Conservation (phyloP, 2,113 vertebrate genomes). For the Platanista minor region DNA sequence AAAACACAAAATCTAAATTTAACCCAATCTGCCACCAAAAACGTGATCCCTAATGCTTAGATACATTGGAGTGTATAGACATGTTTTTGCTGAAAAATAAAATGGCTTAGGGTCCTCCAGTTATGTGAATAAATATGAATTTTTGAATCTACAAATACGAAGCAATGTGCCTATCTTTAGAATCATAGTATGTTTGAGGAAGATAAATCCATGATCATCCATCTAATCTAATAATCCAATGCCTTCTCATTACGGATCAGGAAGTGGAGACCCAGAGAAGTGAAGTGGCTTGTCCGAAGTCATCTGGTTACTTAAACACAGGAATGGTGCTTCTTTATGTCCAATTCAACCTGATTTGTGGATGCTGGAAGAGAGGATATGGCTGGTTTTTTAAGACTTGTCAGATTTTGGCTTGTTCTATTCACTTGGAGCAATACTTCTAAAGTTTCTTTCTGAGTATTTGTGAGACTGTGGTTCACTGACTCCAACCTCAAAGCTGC, state of each 20-base stretch:
- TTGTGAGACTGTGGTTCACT: background rate
- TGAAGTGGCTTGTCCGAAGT: background rate
- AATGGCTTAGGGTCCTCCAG: background rate
- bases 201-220: background rate
- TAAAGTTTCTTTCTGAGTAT: background rate
- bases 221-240: background rate
- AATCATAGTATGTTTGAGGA: background rate
- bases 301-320: background rate
- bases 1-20: background rate
- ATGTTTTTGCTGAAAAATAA: conserved; percentile 13
- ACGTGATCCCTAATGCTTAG: background rate
- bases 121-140: background rate
- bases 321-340: background rate
- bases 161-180: background rate
- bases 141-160: background rate
- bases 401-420: background rate
- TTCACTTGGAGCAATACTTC: background rate
- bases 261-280: background rate
- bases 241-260: background rate
- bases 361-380: background rate
- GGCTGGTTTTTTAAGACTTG: background rate
- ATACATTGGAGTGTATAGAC: background rate
- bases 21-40: background rate
- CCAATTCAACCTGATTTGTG: background rate
- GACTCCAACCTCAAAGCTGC: background rate